Evolutionary conservation across 2,888 invertebrate genomes (phyloP).

Genomic region (Pachydiplax longipennis): DNA sequence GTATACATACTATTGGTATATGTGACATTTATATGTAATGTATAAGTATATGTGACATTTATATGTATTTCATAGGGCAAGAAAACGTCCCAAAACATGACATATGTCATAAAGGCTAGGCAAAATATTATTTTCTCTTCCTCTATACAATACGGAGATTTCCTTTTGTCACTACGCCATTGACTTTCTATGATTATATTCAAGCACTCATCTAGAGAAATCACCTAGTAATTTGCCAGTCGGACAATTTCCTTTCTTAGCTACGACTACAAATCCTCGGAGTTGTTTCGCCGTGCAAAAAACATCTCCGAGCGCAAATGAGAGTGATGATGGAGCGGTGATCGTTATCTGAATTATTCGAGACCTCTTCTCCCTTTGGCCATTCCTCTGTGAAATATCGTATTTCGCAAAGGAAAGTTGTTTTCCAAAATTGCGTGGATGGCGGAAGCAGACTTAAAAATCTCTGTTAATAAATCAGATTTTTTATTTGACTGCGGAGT

Average conservation of each 20-base stretch:
- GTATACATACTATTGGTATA: too few relatives aligned
- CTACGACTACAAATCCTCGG: not conserved
- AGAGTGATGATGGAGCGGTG: not conserved
- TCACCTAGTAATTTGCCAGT: not conserved
- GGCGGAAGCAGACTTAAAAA: not conserved
- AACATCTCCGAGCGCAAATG: not conserved
- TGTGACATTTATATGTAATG: too few relatives aligned
- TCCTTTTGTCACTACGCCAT: not conserved
- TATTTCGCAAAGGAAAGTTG: not conserved
- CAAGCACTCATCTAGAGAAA: not conserved
- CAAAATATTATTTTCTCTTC: too few relatives aligned
- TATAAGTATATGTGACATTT: too few relatives aligned
- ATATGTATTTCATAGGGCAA: too few relatives aligned
- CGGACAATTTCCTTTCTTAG: not conserved
- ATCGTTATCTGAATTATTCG: not conserved
- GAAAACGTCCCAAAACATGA: too few relatives aligned
- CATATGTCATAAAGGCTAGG: too few relatives aligned
- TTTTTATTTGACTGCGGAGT: not conserved
- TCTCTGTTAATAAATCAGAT: not conserved
- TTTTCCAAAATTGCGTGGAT: not conserved
- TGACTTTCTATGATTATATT: not conserved
- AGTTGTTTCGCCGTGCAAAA: not conserved
- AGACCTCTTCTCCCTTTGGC: not conserved
- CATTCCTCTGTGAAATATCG: not conserved
- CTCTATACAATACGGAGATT: not conserved